Evolutionary conservation across 1,140 invertebrate genomes (phyloP).

Genomic region (Frieseomelitta varia): DNA sequence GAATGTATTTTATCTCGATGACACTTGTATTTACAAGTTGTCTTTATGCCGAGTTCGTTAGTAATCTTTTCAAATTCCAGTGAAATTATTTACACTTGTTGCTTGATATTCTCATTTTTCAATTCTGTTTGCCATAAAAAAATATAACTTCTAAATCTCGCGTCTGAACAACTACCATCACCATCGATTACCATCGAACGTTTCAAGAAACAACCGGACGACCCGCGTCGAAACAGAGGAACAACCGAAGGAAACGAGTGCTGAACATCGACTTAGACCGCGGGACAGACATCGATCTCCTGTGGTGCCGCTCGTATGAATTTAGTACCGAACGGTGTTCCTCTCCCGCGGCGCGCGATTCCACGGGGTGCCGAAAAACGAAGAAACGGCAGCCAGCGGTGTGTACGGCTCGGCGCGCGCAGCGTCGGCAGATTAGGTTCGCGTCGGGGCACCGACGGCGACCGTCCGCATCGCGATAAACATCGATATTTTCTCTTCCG

Average conservation of each 20-base stretch:
- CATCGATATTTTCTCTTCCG: constrained; percentile 81
- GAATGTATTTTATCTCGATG: neutral
- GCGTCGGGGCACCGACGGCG: constrained; percentile 54
- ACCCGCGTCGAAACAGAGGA: too few relatives aligned
- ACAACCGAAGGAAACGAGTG: neutral
- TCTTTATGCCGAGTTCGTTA: neutral
- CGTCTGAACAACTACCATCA: neutral
- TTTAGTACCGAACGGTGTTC: constrained; percentile 24
- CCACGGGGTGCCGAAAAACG: constrained; percentile 26
- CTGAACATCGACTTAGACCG: constrained; percentile 9
- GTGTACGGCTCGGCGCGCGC: neutral
- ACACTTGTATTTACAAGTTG: neutral
- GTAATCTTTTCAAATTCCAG: too few relatives aligned
- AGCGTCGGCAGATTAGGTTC: constrained; percentile 60
- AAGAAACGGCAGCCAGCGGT: neutral
- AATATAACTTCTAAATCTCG: too few relatives aligned
- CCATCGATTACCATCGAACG: neutral
- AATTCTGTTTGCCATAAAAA: too few relatives aligned
- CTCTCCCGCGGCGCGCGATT: constrained; percentile 19
- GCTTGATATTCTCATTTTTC: too few relatives aligned
- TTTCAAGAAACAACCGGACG: neutral
- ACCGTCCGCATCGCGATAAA: constrained; percentile 73
- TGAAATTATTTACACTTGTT: too few relatives aligned
- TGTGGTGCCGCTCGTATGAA: neutral
- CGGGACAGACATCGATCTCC: constrained; percentile 27